Conservation (phyloP, 2,888 invertebrate genomes). For the Norana najaformis region DNA sequence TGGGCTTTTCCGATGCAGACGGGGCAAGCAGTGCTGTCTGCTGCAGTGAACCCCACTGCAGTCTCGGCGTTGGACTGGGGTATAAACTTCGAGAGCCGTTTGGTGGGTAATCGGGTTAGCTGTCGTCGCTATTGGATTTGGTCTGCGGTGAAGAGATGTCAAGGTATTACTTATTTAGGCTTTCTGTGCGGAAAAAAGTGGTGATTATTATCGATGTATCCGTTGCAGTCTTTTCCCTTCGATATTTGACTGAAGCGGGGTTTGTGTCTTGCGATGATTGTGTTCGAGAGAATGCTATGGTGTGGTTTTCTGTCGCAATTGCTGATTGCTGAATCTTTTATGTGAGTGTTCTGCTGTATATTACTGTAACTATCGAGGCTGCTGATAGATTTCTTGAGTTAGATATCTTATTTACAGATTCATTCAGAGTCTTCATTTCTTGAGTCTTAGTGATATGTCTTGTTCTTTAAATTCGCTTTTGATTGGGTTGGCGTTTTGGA, state of each 20-base stretch:
- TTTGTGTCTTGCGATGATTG: not conserved
- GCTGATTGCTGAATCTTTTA: not conserved
- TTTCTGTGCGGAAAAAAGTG: not conserved
- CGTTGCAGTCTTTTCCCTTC: not conserved
- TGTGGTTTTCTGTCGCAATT: no score
- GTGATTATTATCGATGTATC: not conserved
- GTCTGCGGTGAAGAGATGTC: constrained; percentile 13
- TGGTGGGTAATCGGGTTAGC: not conserved
- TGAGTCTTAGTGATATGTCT: not conserved
- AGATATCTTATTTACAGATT: no score
- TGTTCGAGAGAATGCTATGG: not conserved
- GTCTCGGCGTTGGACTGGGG: not conserved
- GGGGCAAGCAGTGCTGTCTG: not conserved
- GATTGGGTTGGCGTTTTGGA: not conserved
- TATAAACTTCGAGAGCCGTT: not conserved
- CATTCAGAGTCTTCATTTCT: no score
- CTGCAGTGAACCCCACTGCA: not conserved
- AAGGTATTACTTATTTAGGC: not conserved
- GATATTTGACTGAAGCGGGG: not conserved
- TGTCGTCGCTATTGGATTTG: not conserved
- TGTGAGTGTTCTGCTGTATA: not conserved
- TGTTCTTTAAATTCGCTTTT: not conserved
- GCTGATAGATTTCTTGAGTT: no score
- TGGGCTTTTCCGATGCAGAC: not conserved
- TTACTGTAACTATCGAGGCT: no score